Evolutionary conservation across 2,888 invertebrate species (phyloP).

Genomic region (Pammene aurita): DNA sequence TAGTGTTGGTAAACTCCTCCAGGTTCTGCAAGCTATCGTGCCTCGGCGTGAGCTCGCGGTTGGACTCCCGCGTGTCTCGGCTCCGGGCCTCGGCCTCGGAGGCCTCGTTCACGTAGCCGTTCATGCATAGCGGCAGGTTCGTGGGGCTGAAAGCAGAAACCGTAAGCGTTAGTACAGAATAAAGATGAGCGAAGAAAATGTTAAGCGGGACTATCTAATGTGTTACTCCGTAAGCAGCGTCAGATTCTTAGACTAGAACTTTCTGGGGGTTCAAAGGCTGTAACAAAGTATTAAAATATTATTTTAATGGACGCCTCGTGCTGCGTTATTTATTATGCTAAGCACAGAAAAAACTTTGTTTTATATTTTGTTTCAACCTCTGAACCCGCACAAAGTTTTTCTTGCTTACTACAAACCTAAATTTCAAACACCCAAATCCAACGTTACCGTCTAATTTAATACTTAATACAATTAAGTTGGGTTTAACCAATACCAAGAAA

Average conservation of each 20-base stretch:
- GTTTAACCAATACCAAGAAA: no score
- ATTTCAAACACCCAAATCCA: no score
- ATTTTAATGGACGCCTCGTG: no score
- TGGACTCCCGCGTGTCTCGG: conserved; percentile 69
- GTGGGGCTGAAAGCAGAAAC: conserved; percentile 79
- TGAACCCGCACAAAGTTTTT: no score
- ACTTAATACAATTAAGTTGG: no score
- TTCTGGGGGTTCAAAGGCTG: not conserved
- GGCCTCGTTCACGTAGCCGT: conserved; percentile 92
- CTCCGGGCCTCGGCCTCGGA: conserved; percentile 83
- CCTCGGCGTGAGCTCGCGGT: conserved; percentile 58
- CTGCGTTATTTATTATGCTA: no score
- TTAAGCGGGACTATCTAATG: not conserved
- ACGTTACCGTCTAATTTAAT: no score
- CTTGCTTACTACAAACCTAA: no score
- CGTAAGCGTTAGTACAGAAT: conserved; percentile 27
- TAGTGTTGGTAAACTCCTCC: conserved; percentile 80
- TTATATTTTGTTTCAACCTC: no score
- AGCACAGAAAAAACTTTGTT: no score
- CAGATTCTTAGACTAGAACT: not conserved
- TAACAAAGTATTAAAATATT: no score
- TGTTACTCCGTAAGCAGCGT: not conserved
- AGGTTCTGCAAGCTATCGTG: conserved; percentile 53
- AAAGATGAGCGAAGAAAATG: conserved; percentile 10
- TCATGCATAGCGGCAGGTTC: conserved; percentile 87